These are phyloP conservation scores for Bibio marci DNA, from an alignment of 2,888 invertebrate species.

Conservation along the genomic window DNA sequence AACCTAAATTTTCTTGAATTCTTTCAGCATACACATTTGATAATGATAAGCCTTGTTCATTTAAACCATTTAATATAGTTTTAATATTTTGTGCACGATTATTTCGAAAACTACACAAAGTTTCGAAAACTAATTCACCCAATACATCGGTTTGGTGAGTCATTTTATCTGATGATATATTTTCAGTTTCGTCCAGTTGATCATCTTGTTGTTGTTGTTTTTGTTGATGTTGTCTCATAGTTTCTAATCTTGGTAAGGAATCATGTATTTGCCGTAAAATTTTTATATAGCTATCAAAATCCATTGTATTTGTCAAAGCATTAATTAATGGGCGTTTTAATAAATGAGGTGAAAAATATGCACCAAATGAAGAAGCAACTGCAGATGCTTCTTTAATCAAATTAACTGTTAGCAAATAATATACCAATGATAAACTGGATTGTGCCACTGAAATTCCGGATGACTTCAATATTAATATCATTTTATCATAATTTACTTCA, in stretches of 20 bases:
- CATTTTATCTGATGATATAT: slow-evolving; percentile 16
- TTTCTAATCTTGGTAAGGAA: slow-evolving; percentile 20
- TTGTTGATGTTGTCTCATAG: slow-evolving; percentile 16
- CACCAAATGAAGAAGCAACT: slow-evolving; percentile 39
- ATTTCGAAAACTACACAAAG: slow-evolving; percentile 28
- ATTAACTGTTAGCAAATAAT: slow-evolving; percentile 36
- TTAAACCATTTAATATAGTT: slow-evolving; percentile 34
- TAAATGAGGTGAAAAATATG: slow-evolving; percentile 37
- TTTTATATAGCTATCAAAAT: slow-evolving; percentile 42
- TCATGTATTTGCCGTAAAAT: slow-evolving; percentile 38
- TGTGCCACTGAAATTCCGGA: slow-evolving; percentile 37
- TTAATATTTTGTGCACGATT: slow-evolving; percentile 31
- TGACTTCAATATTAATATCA: slow-evolving; percentile 41
- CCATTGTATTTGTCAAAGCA: slow-evolving; percentile 40
- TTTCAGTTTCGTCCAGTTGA: slow-evolving; percentile 8
- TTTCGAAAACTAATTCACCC: slow-evolving; percentile 38
- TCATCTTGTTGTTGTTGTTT: slow-evolving; percentile 7
- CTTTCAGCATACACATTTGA: slow-evolving; percentile 40
- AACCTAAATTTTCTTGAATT: slow-evolving; percentile 45
- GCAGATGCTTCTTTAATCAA: slow-evolving; percentile 43
- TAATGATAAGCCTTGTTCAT: slow-evolving; percentile 48
- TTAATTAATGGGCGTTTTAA: slow-evolving; percentile 38
- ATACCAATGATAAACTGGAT: slow-evolving; percentile 41
- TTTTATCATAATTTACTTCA: slow-evolving; percentile 35
- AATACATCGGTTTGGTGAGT: slow-evolving; percentile 29